Conservation (phyloP, 2,113 vertebrate species). For the Sardina pilchardus region DNA sequence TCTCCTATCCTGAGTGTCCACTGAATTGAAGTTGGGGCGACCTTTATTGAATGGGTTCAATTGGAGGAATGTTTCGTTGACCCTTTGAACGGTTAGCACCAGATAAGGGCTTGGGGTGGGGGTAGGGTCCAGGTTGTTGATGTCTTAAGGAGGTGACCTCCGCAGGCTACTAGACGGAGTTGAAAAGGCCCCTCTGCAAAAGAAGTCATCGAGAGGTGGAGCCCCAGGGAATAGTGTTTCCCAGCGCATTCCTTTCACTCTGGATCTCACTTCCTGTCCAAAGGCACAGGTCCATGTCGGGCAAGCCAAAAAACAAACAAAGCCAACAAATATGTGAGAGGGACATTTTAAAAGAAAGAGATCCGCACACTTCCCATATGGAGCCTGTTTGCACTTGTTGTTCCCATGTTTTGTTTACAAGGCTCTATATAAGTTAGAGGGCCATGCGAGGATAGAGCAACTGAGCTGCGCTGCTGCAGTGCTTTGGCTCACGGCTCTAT, state of each 20-base stretch:
- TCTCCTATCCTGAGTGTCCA: not conserved
- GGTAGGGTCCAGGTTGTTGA: not conserved
- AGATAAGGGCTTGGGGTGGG: not conserved
- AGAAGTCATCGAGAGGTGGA: slow-evolving; percentile 21
- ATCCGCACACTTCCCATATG: not conserved
- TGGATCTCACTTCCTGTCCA: slow-evolving; percentile 28
- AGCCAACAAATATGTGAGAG: not conserved
- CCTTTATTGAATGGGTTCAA: not conserved
- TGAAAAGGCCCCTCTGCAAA: not conserved
- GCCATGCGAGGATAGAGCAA: not conserved
- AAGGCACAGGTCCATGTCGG: slow-evolving; percentile 36
- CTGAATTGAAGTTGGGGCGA: not conserved
- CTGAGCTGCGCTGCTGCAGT: not conserved
- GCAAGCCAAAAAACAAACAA: no score
- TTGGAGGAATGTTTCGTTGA: not conserved
- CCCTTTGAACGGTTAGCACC: not conserved
- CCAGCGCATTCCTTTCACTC: slow-evolving; percentile 36
- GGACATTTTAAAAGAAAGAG: slow-evolving; percentile 28
- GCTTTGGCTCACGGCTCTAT: not conserved
- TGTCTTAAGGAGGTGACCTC: not conserved
- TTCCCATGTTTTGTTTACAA: not conserved
- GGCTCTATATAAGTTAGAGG: not conserved
- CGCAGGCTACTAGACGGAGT: not conserved
- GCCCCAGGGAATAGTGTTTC: slow-evolving; percentile 4
- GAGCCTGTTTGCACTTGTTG: not conserved